Conservation (phyloP, 2,113 vertebrate species). For the Tauraco erythrolophus region DNA sequence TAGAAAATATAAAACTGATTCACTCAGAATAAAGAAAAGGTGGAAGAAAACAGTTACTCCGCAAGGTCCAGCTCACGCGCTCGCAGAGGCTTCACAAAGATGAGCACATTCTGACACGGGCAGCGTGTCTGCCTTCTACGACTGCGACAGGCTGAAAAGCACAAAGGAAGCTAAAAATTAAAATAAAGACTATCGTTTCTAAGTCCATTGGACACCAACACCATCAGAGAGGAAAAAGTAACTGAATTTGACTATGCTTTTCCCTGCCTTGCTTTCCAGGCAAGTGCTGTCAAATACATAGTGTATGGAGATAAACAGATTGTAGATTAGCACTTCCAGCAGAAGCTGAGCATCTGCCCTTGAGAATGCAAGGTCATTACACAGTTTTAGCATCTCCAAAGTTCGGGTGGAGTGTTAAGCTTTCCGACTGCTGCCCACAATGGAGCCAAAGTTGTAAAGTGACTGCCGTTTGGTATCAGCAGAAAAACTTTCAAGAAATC, state of each 20-base stretch:
- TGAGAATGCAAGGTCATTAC: constrained; percentile 74
- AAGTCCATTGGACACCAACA: neutral
- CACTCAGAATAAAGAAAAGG: neutral
- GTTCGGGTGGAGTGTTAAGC: constrained; percentile 52
- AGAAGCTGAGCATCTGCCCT: constrained; percentile 48
- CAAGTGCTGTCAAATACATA: constrained; percentile 35
- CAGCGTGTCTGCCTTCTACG: neutral
- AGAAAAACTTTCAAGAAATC: constrained; percentile 79
- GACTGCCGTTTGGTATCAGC: constrained; percentile 59
- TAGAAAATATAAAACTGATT: neutral
- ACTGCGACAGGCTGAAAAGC: neutral
- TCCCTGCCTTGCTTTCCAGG: constrained; percentile 23
- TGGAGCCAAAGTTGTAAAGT: constrained; percentile 75
- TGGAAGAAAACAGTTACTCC: neutral
- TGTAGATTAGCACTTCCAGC: constrained; percentile 52
- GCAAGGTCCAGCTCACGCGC: fast-evolving
- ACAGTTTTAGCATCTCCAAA: constrained; percentile 67
- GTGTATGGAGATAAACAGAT: constrained; percentile 47
- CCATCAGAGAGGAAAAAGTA: neutral
- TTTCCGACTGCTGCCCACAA: constrained; percentile 60
- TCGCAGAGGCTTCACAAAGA: neutral
- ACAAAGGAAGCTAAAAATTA: constrained; percentile 29
- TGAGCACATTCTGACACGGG: neutral
- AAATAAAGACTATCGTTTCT: neutral
- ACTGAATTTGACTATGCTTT: neutral